phyloP scores from a whole-genome alignment of 2,888 invertebrate genomes.

The Physocephala rufipes region DNA sequence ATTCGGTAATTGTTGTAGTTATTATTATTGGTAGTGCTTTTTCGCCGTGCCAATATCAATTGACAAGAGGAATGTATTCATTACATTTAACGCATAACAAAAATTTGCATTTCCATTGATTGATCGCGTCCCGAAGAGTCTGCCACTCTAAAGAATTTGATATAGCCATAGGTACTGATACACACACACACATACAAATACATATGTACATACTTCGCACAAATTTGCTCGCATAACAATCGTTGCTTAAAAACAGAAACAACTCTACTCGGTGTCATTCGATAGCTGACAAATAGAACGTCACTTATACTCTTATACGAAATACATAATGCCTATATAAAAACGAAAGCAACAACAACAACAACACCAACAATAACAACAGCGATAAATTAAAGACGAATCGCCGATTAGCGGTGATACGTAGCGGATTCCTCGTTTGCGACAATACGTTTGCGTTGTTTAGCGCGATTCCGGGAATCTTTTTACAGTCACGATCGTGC shows the following conservation, averaged over 20 bases:
- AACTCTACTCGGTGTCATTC: neutral
- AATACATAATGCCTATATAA: neutral
- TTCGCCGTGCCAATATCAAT: neutral
- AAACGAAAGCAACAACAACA: neutral
- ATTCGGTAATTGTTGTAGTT: too few relatives aligned
- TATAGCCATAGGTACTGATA: too few relatives aligned
- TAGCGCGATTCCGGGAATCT: slow-evolving; percentile 21
- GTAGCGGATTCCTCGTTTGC: slow-evolving; percentile 30
- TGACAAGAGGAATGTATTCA: slow-evolving; percentile 13
- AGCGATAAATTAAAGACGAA: slow-evolving; percentile 5
- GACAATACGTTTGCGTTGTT: neutral
- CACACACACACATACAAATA: neutral
- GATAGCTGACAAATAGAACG: neutral
- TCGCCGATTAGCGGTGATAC: slow-evolving; percentile 31
- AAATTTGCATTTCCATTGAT: slow-evolving; percentile 31
- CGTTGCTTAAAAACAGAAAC: too few relatives aligned
- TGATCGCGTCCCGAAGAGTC: slow-evolving; percentile 24
- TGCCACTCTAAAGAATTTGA: slow-evolving; percentile 20
- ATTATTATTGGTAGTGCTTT: neutral
- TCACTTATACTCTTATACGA: neutral
- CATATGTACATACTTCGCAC: neutral
- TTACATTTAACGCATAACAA: neutral
- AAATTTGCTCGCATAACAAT: too few relatives aligned
- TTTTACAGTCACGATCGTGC: slow-evolving; percentile 19
- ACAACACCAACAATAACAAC: neutral